Base-by-base conservation (phyloP, 2,797 vertebrate species). In the Vultur gryphus region DNA sequence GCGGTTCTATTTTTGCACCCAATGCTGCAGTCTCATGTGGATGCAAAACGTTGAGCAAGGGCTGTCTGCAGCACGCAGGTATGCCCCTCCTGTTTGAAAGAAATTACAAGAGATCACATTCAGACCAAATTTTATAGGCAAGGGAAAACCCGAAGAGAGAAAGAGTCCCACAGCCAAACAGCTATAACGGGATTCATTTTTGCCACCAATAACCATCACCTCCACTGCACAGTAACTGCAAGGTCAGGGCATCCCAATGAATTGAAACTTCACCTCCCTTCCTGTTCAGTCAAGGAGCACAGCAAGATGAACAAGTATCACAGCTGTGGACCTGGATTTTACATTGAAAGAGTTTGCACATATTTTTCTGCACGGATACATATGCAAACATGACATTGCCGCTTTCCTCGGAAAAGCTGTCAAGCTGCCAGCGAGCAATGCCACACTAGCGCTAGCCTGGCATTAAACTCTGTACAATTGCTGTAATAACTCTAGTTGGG, bases 41-140 rank as follows among this genome's bases (percentile, higher is more conserved):
- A 51, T 51, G 90, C 65, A 88, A 82, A 96, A 92, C 0, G 61
- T 87, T 89, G 95, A 95, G 92, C 90, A 94, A 96, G 69, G 64
- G 94, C 64, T 48, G 58, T 52, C 76, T 93, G 65, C 87, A 86
- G 79, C 70, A 64, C 1, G 23, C 55, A 93, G 89, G 75, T 49
- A 79, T 5, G 23, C 10, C 35, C 51, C 29, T 24, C 61, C 57
- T 4, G 12, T 58, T 16, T 21, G 29, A 94, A 93, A 89, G 59
- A 80, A 71, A 59, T 75, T 73, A 43, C 28, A 67, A 28, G 52
- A 61, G 23, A 94, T 66, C 61, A 62, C 64, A 58, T 46, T 85
- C 43, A 81, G 35, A 55, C 51, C 2, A 7, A 81, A 41, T 76
- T 81, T 75, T 79, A 84, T 67, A 52, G 79, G 17, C 41, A 85